phyloP scores from a whole-genome alignment of 2,888 invertebrate species.

The Fabriciana adippe region DNA sequence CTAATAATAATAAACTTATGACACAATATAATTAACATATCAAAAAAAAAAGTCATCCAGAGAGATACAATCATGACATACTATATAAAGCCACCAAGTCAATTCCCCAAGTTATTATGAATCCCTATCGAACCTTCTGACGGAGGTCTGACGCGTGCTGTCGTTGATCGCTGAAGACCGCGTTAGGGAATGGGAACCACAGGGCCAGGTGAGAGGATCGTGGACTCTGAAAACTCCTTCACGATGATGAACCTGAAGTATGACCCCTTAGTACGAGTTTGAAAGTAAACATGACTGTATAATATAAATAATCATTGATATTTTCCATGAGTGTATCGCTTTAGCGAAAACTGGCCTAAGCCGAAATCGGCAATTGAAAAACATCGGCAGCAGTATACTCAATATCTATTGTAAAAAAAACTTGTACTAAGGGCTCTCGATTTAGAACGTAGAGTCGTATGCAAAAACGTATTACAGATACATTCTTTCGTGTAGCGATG shows the following conservation, averaged over 20 bases:
- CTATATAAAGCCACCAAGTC: constrained; percentile 40
- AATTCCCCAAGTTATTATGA: constrained; percentile 36
- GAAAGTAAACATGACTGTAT: too few relatives aligned
- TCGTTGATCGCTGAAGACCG: constrained; percentile 79
- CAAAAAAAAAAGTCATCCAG: background rate
- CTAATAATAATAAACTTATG: background rate
- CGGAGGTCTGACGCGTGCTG: constrained; percentile 76
- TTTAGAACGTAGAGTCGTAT: too few relatives aligned
- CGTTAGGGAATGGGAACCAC: constrained; percentile 84
- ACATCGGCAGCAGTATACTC: too few relatives aligned
- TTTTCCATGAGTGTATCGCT: too few relatives aligned
- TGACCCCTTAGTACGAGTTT: constrained; percentile 2
- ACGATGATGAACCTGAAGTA: constrained; percentile 41
- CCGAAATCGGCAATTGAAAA: too few relatives aligned
- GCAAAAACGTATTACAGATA: too few relatives aligned
- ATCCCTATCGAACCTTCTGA: constrained; percentile 70
- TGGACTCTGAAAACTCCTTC: constrained; percentile 76
- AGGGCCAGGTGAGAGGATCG: constrained; percentile 81
- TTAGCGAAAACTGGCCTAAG: too few relatives aligned
- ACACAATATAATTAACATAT: background rate
- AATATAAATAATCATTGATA: too few relatives aligned
- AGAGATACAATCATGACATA: constrained; percentile 34
- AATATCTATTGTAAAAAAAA: too few relatives aligned
- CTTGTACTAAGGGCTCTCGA: too few relatives aligned
- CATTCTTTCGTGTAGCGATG: too few relatives aligned